Percentiles rank a stretch among this genome's conserved stretches.
Evolutionary conservation across 1,140 invertebrate species (phyloP).

Genomic region (Macrostomum lignano): DNA sequence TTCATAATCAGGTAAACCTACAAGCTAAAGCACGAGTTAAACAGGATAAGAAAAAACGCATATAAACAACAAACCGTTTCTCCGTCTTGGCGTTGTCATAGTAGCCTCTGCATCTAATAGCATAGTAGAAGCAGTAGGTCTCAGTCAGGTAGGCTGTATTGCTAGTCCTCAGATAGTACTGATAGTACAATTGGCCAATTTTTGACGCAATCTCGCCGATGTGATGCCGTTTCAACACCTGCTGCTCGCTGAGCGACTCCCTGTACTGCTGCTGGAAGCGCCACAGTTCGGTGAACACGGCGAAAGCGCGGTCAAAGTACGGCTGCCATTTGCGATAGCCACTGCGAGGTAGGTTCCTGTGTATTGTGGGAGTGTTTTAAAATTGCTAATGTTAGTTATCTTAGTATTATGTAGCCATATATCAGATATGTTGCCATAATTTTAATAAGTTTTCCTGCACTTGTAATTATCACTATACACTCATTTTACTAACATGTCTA

Average conservation of each 20-base stretch:
- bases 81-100: slow-evolving; percentile 73
- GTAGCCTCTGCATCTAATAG: slow-evolving; percentile 65
- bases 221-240: slow-evolving; percentile 82
- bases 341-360: slow-evolving; percentile 70
- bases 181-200: slow-evolving; percentile 91
- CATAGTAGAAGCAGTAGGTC: slow-evolving; percentile 77
- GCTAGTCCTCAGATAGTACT: slow-evolving; percentile 79
- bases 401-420: too few relatives aligned
- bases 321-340: slow-evolving; percentile 91
- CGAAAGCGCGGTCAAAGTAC: slow-evolving; percentile 82
- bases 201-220: slow-evolving; percentile 93
- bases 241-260: slow-evolving; percentile 59
- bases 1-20: too few relatives aligned
- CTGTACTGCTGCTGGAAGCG: slow-evolving; percentile 91
- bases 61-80: slow-evolving; percentile 36
- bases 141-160: slow-evolving; percentile 82
- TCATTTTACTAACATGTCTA: too few relatives aligned
- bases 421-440: too few relatives aligned
- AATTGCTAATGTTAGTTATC: too few relatives aligned
- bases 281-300: slow-evolving; percentile 91
- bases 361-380: too few relatives aligned
- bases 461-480: too few relatives aligned
- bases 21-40: too few relatives aligned
- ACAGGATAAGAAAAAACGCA: neutral
- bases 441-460: too few relatives aligned